phyloP scores from a whole-genome alignment of 2,113 vertebrate species.

The Cricetomys ansorgei region DNA sequence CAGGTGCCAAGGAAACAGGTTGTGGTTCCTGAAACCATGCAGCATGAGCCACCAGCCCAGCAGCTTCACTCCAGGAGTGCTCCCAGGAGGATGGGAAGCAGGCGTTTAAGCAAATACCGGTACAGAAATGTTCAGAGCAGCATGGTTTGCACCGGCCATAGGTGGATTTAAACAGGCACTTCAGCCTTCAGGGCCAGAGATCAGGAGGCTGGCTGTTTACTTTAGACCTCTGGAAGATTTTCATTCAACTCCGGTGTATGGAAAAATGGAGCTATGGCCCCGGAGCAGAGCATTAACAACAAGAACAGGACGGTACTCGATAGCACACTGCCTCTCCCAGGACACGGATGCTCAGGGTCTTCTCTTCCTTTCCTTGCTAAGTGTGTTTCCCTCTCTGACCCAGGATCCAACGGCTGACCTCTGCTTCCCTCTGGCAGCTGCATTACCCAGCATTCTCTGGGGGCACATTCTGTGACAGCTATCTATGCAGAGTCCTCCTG shows the following conservation, averaged over 20 bases:
- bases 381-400: slow-evolving; percentile 79
- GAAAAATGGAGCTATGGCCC: slow-evolving; percentile 99
- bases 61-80: neutral
- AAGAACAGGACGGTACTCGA: slow-evolving; percentile 96
- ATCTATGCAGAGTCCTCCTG: slow-evolving; percentile 72
- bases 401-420: slow-evolving; percentile 39
- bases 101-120: neutral
- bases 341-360: neutral
- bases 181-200: slow-evolving; percentile 84
- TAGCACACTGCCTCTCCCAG: slow-evolving; percentile 85
- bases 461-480: slow-evolving; percentile 84
- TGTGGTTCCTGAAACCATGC: neutral
- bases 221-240: slow-evolving; percentile 91
- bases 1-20: neutral
- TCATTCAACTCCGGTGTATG: slow-evolving; percentile 98
- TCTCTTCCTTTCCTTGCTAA: slow-evolving; percentile 73
- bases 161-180: neutral
- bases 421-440: slow-evolving; percentile 83
- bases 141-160: neutral
- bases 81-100: neutral
- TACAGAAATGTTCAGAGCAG: neutral
- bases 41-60: neutral
- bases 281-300: slow-evolving; percentile 99
- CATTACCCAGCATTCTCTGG: slow-evolving; percentile 87
- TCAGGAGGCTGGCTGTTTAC: slow-evolving; percentile 87